phyloP scores from a whole-genome alignment of 1,140 invertebrate species.

The Coptotermes formosanus region DNA sequence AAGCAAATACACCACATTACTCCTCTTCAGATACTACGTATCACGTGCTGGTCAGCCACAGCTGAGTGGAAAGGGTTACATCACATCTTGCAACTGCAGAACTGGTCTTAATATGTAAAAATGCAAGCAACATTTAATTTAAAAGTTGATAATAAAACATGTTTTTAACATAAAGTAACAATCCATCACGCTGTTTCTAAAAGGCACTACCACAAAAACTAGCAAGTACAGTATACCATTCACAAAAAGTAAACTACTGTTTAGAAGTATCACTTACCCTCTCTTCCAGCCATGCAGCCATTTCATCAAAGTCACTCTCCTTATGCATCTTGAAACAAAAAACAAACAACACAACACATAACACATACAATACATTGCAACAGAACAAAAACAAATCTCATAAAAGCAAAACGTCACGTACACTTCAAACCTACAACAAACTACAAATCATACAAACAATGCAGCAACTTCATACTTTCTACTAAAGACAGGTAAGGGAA shows the following conservation, averaged over 20 bases:
- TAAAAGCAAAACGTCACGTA: neutral
- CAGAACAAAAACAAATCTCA: slow-evolving; percentile 30
- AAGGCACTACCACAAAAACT: neutral
- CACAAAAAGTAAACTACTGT: too few relatives aligned
- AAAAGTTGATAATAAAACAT: too few relatives aligned
- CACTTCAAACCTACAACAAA: neutral
- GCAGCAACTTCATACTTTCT: neutral
- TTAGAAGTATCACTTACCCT: slow-evolving; percentile 51
- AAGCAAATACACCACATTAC: too few relatives aligned
- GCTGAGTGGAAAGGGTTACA: too few relatives aligned
- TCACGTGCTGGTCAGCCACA: too few relatives aligned
- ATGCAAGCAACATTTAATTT: too few relatives aligned
- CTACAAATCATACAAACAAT: neutral
- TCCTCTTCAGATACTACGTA: too few relatives aligned
- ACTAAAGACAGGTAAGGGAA: neutral
- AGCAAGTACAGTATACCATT: too few relatives aligned
- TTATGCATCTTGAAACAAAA: slow-evolving; percentile 64
- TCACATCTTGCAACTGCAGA: too few relatives aligned
- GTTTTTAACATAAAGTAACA: neutral
- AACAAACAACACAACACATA: slow-evolving; percentile 39
- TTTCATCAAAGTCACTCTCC: slow-evolving; percentile 90
- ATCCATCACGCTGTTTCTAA: neutral
- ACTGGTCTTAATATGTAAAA: too few relatives aligned
- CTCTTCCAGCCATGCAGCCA: slow-evolving; percentile 84
- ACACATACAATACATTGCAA: slow-evolving; percentile 38